Percentiles rank a stretch among this genome's conserved stretches.
Evolutionary conservation across 2,797 vertebrate genomes (phyloP).

Genomic region (Decapterus maruadsi): DNA sequence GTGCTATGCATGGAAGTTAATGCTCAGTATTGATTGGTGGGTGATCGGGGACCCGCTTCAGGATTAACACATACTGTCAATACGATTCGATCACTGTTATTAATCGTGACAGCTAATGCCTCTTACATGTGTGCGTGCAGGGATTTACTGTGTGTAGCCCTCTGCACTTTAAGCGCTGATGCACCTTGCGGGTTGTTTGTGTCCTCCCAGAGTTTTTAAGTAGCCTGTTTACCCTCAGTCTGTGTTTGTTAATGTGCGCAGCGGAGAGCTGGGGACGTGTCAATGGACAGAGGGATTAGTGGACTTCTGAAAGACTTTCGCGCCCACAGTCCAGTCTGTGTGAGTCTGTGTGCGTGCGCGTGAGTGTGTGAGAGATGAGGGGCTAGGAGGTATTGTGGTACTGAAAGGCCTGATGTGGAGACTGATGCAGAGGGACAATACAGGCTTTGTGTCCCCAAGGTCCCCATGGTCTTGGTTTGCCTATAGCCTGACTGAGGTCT

Average conservation of each 20-base stretch:
- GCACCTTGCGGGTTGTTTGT: slow-evolving; percentile 16
- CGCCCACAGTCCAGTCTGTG: slow-evolving; percentile 57
- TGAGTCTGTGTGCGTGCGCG: slow-evolving; percentile 15
- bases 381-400: slow-evolving; percentile 68
- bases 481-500: slow-evolving; percentile 62
- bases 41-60: slow-evolving; percentile 4
- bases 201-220: slow-evolving; percentile 29
- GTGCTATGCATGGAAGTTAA: neutral
- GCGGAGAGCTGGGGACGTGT: slow-evolving; percentile 54
- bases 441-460: slow-evolving; percentile 74
- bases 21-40: slow-evolving; percentile 9
- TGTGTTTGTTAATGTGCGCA: slow-evolving; percentile 33
- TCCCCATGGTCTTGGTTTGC: slow-evolving; percentile 72
- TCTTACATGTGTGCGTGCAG: neutral
- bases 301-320: slow-evolving; percentile 70
- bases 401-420: slow-evolving; percentile 81
- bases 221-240: slow-evolving; percentile 33
- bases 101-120: slow-evolving; percentile 34
- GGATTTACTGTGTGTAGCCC: slow-evolving; percentile 1
- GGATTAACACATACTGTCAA: slow-evolving; percentile 35
- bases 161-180: neutral
- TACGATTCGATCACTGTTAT: slow-evolving; percentile 42
- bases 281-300: slow-evolving; percentile 70
- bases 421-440: slow-evolving; percentile 79
- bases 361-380: slow-evolving; percentile 27